Evolutionary conservation across 1,140 invertebrate species (phyloP).

Genomic region (Aphaenogaster rudis): DNA sequence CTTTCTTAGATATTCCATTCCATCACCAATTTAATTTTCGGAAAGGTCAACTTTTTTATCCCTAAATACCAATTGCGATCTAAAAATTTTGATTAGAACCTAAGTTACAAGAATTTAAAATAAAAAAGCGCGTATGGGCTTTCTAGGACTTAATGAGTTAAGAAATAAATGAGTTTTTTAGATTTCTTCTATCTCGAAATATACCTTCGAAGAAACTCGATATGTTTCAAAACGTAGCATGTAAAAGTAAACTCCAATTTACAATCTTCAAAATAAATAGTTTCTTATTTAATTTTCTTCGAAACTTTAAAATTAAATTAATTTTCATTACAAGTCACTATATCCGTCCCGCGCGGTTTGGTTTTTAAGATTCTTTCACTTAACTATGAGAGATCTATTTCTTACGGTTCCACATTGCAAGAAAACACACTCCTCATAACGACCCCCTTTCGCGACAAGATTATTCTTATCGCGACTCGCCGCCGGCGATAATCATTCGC

Average conservation of each 20-base stretch:
- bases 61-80: too few species aligned
- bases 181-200: not conserved
- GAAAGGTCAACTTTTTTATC: too few species aligned
- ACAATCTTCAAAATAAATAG: not conserved
- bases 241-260: not conserved
- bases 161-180: not conserved
- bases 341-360: not conserved
- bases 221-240: not conserved
- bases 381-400: not conserved
- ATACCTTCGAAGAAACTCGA: not conserved
- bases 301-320: not conserved
- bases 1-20: too few species aligned
- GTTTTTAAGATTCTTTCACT: not conserved
- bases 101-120: too few species aligned
- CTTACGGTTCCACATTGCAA: not conserved
- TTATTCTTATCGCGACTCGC: slow-evolving; percentile 25
- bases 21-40: too few species aligned
- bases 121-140: too few species aligned
- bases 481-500: slow-evolving; percentile 24
- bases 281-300: not conserved
- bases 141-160: too few species aligned
- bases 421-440: not conserved
- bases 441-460: not conserved
- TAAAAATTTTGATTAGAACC: too few species aligned
- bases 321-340: not conserved